Percentiles rank a stretch among this genome's conserved stretches.
phyloP scores from a whole-genome alignment of 2,797 vertebrate genomes.

The Mycteria americana region DNA sequence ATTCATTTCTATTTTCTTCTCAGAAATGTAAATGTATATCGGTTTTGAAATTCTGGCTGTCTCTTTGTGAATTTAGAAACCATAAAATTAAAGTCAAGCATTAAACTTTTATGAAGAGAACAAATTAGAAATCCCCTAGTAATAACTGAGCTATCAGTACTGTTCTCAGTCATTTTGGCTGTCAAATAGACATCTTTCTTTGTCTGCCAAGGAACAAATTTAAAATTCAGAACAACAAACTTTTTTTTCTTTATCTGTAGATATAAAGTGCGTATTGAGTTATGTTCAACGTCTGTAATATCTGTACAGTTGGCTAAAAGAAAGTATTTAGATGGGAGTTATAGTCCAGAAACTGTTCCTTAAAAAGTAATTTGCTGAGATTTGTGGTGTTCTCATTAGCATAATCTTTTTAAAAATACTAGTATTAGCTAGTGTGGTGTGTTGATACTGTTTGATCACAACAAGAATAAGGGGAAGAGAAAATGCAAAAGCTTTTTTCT shows the following conservation, averaged over 20 bases:
- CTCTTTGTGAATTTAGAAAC: neutral
- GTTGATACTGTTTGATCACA: neutral
- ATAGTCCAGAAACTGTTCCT: neutral
- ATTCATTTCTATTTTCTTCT: neutral
- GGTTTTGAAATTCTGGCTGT: neutral
- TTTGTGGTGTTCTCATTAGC: neutral
- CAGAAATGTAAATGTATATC: neutral
- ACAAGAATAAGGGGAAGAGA: neutral
- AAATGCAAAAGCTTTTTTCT: neutral
- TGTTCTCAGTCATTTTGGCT: neutral
- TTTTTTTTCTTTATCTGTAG: neutral
- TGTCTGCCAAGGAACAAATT: neutral
- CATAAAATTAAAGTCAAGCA: conserved; percentile 21
- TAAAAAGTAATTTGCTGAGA: neutral
- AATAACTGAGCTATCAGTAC: conserved; percentile 7
- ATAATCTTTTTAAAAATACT: neutral
- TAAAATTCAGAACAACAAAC: conserved; percentile 4
- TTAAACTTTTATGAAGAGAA: conserved; percentile 15
- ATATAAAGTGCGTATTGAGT: neutral
- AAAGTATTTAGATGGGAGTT: neutral
- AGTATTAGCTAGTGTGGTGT: neutral
- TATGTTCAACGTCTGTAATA: neutral
- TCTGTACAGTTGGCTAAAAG: neutral
- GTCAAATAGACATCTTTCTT: neutral
- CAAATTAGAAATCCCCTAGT: conserved; percentile 31